Evolutionary conservation across 2,888 invertebrate species (phyloP), one percentile per base, ranked within the genome.

Genomic region (Scrobipalpa costella): DNA sequence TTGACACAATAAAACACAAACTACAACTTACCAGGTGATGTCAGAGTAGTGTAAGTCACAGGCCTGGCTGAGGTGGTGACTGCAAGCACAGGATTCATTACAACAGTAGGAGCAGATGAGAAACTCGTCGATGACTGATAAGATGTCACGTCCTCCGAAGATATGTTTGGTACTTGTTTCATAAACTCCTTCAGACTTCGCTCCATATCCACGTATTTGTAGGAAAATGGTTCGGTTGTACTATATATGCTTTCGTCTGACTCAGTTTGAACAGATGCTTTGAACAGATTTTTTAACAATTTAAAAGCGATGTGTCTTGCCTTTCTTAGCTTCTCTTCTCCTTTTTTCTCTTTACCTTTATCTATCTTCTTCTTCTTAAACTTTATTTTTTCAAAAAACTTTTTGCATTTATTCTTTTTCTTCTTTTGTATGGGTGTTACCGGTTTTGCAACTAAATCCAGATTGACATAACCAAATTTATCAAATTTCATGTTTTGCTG

Each of bases 281-380:
- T 38, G 38, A 86, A 83, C 0, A 84, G 73, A 36, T 79, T 66
- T 66, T 78, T 81, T 0, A 87, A 50, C 8, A 73, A 79, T 38
- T 81, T 74, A 2, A 87, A 70, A 5, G 83, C 78, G 67, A 79
- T 80, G 17, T 80, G 84, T 13, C 84, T 77, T 64, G 52, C 69
- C 71, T 59, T 70, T 60, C 27, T 27, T 15, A 15, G 7, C n/a
- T 55, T 55, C 34, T 34, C 9, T 15, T 13, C 15, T 7, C 27
- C 9, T 3, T 52, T 52, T 13, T 52, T 34, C 13, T 55, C 55
- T 34, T 55, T 55, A 44, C 3, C 15, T 5, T 27, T 27, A 6
- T 1, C 21, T 27, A 15, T 7, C n/a, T 34, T 34, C 2, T 55
- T 70, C 50, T 66, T 74, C 5, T 66, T 70, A 3, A 80, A 71